Evolutionary conservation across 2,113 vertebrate genomes (phyloP).

Genomic region (Pandion haliaetus): DNA sequence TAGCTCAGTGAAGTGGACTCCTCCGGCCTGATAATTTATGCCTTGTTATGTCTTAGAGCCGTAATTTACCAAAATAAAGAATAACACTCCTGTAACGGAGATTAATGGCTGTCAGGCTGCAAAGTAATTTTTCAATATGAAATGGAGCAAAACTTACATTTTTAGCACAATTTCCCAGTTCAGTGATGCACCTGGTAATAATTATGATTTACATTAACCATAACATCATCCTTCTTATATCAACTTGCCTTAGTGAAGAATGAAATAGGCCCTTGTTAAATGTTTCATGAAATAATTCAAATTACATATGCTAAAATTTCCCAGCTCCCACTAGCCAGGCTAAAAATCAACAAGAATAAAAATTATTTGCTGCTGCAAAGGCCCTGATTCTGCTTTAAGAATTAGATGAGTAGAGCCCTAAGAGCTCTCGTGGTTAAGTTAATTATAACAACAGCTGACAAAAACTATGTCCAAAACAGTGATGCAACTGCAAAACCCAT

Average conservation of each 20-base stretch:
- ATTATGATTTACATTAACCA: slow-evolving; percentile 47
- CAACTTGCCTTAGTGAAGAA: slow-evolving; percentile 40
- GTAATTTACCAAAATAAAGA: slow-evolving; percentile 17
- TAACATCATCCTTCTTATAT: slow-evolving; percentile 30
- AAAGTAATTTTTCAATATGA: slow-evolving; percentile 51
- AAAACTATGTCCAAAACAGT: not conserved
- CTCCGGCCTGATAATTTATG: not conserved
- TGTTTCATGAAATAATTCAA: slow-evolving; percentile 55
- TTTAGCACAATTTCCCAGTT: slow-evolving; percentile 56
- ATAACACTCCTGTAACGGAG: slow-evolving; percentile 1
- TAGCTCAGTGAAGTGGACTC: not conserved
- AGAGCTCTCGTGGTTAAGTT: not conserved
- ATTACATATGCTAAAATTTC: slow-evolving; percentile 18
- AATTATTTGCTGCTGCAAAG: not conserved
- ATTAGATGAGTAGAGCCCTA: not conserved
- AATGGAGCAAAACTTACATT: slow-evolving; percentile 54
- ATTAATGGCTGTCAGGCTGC: slow-evolving; percentile 21
- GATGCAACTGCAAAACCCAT: not conserved
- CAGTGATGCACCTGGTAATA: slow-evolving; percentile 59
- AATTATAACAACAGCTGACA: not conserved
- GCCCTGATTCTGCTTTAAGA: not conserved
- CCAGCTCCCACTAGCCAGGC: not conserved
- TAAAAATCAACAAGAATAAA: slow-evolving; percentile 15
- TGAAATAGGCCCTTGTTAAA: slow-evolving; percentile 38
- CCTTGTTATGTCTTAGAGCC: not conserved